Evolutionary conservation across 2,113 vertebrate genomes (phyloP).

Genomic region (Phalacrocorax pelagicus): DNA sequence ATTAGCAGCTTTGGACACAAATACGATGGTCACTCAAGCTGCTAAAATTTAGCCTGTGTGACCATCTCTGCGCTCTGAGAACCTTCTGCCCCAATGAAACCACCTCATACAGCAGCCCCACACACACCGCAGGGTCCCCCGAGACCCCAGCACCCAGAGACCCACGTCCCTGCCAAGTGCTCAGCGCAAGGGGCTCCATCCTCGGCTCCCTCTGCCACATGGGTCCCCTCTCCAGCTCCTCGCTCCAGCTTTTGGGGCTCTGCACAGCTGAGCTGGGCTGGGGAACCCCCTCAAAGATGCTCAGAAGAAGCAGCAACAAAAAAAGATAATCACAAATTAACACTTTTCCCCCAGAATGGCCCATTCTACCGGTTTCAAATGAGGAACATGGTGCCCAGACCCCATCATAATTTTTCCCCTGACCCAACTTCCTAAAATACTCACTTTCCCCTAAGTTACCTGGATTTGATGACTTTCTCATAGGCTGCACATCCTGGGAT

Average conservation of each 20-base stretch:
- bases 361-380: not conserved
- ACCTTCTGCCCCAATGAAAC: not conserved
- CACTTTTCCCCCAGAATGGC: fast-evolving
- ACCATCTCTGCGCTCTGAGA: not conserved
- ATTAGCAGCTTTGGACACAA: not conserved
- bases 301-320: not conserved
- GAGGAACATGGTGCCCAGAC: not conserved
- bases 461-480: not conserved
- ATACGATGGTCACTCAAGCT: fast-evolving
- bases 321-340: not conserved
- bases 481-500: not conserved
- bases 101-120: fast-evolving
- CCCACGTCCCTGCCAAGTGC: not conserved
- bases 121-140: not conserved
- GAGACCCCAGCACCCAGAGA: not conserved
- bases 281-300: not conserved
- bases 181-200: not conserved
- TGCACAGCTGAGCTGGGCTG: fast-evolving
- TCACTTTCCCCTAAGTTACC: not conserved
- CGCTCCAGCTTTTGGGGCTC: not conserved
- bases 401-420: fast-evolving
- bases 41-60: not conserved
- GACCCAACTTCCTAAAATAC: not conserved
- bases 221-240: not conserved
- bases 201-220: fast-evolving